Conservation (phyloP, 2,888 invertebrate genomes). For the Trypoxylon attenuatum region DNA sequence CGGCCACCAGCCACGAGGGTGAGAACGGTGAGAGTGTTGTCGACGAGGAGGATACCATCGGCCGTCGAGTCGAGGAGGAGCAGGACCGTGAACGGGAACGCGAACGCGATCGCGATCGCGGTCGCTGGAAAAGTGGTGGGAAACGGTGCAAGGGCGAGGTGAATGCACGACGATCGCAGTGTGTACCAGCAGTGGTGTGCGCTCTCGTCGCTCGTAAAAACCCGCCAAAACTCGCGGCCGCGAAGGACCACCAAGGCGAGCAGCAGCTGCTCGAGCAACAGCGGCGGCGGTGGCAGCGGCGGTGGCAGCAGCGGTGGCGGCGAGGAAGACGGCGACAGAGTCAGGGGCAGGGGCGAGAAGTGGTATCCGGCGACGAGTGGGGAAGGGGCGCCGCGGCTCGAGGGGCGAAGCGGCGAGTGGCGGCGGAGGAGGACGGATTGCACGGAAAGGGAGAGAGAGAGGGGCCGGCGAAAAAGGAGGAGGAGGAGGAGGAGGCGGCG, state of each 20-base stretch:
- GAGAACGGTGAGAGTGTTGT: conserved; percentile 9
- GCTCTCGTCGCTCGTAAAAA: conserved; percentile 62
- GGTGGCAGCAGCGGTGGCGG: background rate
- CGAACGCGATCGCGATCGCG: conserved; percentile 23
- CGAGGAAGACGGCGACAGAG: background rate
- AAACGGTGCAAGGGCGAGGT: conserved; percentile 63
- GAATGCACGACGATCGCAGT: conserved; percentile 68
- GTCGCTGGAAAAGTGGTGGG: conserved; percentile 57
- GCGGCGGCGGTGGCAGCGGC: conserved; percentile 4
- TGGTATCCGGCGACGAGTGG: conserved; percentile 8
- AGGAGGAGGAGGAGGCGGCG: background rate
- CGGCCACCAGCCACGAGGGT: conserved; percentile 19
- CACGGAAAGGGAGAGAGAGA: background rate
- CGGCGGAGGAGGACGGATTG: background rate
- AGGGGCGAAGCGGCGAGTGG: background rate
- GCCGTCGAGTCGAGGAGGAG: conserved; percentile 19
- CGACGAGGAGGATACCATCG: conserved; percentile 29
- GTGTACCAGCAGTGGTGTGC: conserved; percentile 59
- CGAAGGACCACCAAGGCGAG: conserved; percentile 51
- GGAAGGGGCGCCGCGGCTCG: background rate
- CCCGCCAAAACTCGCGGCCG: conserved; percentile 68
- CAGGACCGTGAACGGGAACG: conserved; percentile 31
- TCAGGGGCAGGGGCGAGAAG: background rate
- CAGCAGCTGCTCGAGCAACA: conserved; percentile 31
- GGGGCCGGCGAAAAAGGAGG: no score